Percentiles rank a stretch among this genome's conserved stretches.
These are phyloP conservation scores for Laothoe populi DNA, from an alignment of 2,888 invertebrate genomes.

Conservation along the genomic window DNA sequence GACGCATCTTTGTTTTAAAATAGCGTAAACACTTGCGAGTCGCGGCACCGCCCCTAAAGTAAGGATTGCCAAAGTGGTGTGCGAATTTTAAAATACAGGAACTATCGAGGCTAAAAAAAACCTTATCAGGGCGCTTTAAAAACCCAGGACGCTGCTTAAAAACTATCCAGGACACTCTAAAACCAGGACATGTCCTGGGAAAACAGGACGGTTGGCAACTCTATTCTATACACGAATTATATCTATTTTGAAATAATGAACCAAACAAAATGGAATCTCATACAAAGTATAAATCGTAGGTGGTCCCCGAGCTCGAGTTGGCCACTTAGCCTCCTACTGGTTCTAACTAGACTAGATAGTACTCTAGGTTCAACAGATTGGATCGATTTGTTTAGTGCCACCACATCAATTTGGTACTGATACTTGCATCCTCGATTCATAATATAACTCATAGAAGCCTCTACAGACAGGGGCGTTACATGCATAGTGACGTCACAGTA, in stretches of 20 bases:
- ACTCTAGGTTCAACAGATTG: constrained; percentile 30
- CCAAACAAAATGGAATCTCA: constrained; percentile 19
- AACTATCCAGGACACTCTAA: too few species aligned
- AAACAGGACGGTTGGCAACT: too few species aligned
- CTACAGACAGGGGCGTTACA: constrained; percentile 63
- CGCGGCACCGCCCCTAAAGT: too few species aligned
- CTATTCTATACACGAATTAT: too few species aligned
- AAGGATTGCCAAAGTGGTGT: too few species aligned
- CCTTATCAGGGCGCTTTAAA: too few species aligned
- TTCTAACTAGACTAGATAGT: constrained; percentile 9
- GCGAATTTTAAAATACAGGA: too few species aligned
- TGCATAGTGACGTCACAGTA: constrained; percentile 52
- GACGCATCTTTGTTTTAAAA: too few species aligned
- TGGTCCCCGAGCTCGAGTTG: background rate
- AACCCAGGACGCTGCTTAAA: too few species aligned
- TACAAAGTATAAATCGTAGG: constrained; percentile 19
- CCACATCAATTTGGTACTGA: constrained; percentile 38
- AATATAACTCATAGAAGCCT: constrained; percentile 70
- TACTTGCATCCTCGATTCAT: constrained; percentile 55
- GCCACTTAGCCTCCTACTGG: constrained; percentile 15
- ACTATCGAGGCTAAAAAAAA: too few species aligned
- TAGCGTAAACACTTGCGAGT: too few species aligned
- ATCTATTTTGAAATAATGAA: constrained; percentile 15
- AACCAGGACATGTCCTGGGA: too few species aligned
- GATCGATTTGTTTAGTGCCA: constrained; percentile 39